Evolutionary conservation across 2,888 invertebrate genomes (phyloP).

Genomic region (Cephus nigrinus): DNA sequence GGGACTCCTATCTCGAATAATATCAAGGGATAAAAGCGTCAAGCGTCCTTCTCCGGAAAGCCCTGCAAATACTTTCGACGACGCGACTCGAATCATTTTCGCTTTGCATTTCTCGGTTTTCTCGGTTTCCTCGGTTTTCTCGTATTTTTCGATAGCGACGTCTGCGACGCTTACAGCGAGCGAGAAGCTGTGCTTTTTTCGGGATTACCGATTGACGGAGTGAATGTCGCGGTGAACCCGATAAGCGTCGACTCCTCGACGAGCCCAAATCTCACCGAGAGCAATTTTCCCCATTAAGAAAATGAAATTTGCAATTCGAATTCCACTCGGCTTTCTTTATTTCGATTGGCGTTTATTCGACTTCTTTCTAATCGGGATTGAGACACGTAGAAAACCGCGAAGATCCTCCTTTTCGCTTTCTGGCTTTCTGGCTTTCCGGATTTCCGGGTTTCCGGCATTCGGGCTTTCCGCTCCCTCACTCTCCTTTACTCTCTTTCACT

Average conservation of each 20-base stretch:
- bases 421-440: constrained; percentile 1
- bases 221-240: no score
- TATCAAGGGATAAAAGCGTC: constrained; percentile 29
- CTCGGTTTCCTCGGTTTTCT: neutral
- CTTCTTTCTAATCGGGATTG: constrained; percentile 20
- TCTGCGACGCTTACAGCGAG: no score
- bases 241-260: neutral
- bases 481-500: neutral
- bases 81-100: neutral
- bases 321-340: constrained; percentile 20
- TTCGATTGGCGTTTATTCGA: constrained; percentile 25
- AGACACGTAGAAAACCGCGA: constrained; percentile 14
- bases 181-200: no score
- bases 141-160: neutral
- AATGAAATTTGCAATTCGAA: constrained; percentile 51
- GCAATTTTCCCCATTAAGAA: constrained; percentile 49
- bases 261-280: neutral
- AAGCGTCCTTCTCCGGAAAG: no score
- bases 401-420: constrained; percentile 11
- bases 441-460: neutral
- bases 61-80: neutral
- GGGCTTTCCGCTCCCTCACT: neutral
- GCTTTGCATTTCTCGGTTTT: neutral
- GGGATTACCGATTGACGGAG: no score
- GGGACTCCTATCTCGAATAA: constrained; percentile 44